Evolutionary conservation across 2,113 vertebrate species (phyloP).

Genomic region (Dascyllus trimaculatus): DNA sequence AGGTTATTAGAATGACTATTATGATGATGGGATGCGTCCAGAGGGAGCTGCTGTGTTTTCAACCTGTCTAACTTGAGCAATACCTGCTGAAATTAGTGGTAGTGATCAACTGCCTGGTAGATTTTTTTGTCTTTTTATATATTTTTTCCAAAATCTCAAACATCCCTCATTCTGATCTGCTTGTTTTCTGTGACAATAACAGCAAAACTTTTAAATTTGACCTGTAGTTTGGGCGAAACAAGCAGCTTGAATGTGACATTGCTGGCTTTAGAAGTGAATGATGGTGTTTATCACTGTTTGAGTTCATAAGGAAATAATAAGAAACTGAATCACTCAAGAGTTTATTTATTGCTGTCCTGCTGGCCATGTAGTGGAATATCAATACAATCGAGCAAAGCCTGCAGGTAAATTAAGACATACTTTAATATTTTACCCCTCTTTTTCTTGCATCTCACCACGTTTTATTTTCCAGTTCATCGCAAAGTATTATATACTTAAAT

Average conservation of each 20-base stretch:
- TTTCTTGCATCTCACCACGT: background rate
- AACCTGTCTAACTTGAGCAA: background rate
- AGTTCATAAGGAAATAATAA: background rate
- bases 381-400: no score
- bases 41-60: conserved; percentile 15
- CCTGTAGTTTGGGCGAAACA: no score
- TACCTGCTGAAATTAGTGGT: background rate
- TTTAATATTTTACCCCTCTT: background rate
- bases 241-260: no score
- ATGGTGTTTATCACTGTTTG: no score
- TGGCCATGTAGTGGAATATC: background rate
- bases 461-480: background rate
- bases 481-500: background rate
- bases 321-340: no score
- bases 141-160: background rate
- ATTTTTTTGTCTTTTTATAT: background rate
- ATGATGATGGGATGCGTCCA: background rate
- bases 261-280: no score
- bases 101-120: background rate
- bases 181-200: background rate
- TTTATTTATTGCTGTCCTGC: no score
- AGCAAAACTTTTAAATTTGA: background rate
- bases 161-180: background rate
- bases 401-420: no score
- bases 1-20: background rate